phyloP scores from a whole-genome alignment of 2,113 vertebrate species.

The Myrmecophaga tridactyla region DNA sequence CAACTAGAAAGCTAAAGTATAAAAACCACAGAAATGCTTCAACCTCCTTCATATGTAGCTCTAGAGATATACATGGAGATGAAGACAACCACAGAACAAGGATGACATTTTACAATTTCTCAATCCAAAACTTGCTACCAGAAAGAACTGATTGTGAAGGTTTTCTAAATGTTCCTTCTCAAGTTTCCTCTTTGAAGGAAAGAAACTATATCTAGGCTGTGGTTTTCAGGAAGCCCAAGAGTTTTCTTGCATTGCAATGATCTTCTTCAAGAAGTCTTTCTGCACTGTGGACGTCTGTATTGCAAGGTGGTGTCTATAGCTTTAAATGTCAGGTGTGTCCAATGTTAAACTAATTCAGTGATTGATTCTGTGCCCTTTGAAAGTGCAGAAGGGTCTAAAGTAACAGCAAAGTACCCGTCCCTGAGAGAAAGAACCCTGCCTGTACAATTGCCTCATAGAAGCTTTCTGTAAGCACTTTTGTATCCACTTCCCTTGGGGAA shows the following conservation, averaged over 20 bases:
- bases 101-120: constrained; percentile 40
- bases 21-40: constrained; percentile 38
- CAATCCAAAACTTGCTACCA: constrained; percentile 19
- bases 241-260: constrained; percentile 53
- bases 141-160: constrained; percentile 50
- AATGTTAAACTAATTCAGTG: constrained; percentile 36
- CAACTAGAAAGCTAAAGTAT: constrained; percentile 38
- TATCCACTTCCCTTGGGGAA: constrained; percentile 24
- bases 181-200: constrained; percentile 58
- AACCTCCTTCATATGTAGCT: background rate
- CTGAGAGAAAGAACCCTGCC: constrained; percentile 1
- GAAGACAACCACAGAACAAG: constrained; percentile 42
- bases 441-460: constrained; percentile 15
- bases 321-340: constrained; percentile 36
- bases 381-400: constrained; percentile 53
- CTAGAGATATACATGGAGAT: constrained; percentile 38
- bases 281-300: background rate
- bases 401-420: background rate
- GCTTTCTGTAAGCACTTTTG: background rate
- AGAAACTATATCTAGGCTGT: constrained; percentile 37
- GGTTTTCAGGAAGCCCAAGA: constrained; percentile 39
- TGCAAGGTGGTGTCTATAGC: background rate
- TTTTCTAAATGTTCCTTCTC: constrained; percentile 52
- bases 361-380: constrained; percentile 50
- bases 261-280: constrained; percentile 29